These are phyloP conservation scores for Allygus modestus DNA, from an alignment of 2,888 invertebrate species.

Conservation along the genomic window DNA sequence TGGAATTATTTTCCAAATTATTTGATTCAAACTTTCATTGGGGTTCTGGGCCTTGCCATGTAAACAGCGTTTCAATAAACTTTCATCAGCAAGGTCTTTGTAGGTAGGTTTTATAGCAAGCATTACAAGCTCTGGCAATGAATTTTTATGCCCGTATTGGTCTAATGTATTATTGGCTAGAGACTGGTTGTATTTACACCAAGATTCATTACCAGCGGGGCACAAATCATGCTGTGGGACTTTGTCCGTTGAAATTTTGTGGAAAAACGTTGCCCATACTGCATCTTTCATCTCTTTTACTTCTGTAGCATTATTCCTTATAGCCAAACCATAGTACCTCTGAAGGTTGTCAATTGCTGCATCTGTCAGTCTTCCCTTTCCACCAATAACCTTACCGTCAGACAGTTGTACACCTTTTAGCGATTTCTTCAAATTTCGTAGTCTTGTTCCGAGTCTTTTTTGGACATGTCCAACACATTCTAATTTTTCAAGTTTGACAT, in stretches of 20 bases:
- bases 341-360: conserved; percentile 68
- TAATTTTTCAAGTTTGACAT: conserved; percentile 48
- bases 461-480: conserved; percentile 52
- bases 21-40: not conserved
- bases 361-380: conserved; percentile 68
- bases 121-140: not conserved
- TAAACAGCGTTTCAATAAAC: not conserved
- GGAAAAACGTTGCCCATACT: conserved; percentile 70
- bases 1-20: not conserved
- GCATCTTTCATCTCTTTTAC: conserved; percentile 69
- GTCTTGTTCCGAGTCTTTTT: conserved; percentile 63
- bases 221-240: conserved; percentile 69
- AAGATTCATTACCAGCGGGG: conserved; percentile 64
- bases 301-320: conserved; percentile 65
- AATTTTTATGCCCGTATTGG: not conserved
- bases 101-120: not conserved
- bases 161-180: not conserved
- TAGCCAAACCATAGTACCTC: conserved; percentile 70
- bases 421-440: conserved; percentile 50
- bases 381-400: conserved; percentile 64
- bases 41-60: not conserved
- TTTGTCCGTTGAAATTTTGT: conserved; percentile 68
- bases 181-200: conserved; percentile 69
- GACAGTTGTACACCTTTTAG: not conserved
- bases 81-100: not conserved